phyloP scores from a whole-genome alignment of 1,140 invertebrate genomes.

The Drosophila dunni region DNA sequence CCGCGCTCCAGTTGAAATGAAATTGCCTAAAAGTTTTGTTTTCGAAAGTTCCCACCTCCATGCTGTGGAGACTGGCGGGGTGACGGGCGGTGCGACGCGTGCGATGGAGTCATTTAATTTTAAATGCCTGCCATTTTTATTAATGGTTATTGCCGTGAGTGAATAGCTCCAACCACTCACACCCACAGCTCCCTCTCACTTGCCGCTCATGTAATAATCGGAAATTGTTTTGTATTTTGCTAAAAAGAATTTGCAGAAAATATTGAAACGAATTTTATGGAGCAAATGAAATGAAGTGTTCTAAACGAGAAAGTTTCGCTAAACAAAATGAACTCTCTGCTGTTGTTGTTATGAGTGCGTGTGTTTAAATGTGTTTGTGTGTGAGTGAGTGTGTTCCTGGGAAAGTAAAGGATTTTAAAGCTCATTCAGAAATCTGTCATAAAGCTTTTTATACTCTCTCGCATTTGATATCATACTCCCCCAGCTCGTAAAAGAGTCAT shows the following conservation, averaged over 20 bases:
- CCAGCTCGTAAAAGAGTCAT: conserved; percentile 45
- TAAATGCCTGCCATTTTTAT: conserved; percentile 81
- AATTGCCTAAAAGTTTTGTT: conserved; percentile 74
- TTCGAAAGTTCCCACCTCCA: conserved; percentile 30
- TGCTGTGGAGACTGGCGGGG: neutral
- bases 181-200: neutral
- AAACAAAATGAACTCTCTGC: conserved; percentile 16
- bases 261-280: conserved; percentile 30
- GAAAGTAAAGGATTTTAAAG: conserved; percentile 18
- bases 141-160: conserved; percentile 80
- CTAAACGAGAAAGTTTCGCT: conserved; percentile 9
- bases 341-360: too few species aligned
- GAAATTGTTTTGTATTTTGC: conserved; percentile 66
- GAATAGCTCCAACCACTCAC: conserved; percentile 30
- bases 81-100: conserved; percentile 37
- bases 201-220: conserved; percentile 61
- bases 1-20: conserved; percentile 73
- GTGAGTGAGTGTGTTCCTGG: neutral
- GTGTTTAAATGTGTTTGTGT: too few species aligned
- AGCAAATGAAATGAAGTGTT: conserved; percentile 49
- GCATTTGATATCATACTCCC: conserved; percentile 18
- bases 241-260: neutral
- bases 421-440: conserved; percentile 5
- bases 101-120: conserved; percentile 74
- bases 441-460: conserved; percentile 21